These are phyloP conservation scores for Cryptus armator DNA, from an alignment of 2,888 invertebrate genomes.

Conservation along the genomic window DNA sequence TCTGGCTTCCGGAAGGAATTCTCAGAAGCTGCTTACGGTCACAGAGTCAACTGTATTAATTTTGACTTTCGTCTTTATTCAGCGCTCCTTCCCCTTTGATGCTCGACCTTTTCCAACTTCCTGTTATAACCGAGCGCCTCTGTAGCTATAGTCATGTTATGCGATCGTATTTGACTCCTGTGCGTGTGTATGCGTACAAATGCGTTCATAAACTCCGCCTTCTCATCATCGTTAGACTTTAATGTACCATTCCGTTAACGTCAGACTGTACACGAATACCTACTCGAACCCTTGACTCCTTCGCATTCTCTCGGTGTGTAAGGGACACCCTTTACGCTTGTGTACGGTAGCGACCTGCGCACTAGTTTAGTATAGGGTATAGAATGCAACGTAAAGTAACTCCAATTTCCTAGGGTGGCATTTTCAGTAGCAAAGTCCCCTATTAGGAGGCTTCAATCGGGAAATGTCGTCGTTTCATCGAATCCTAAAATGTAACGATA, in stretches of 20 bases:
- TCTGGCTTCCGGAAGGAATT: slow-evolving; percentile 26
- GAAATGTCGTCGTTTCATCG: slow-evolving; percentile 15
- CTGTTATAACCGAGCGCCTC: neutral
- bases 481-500: slow-evolving; percentile 36
- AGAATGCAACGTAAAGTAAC: slow-evolving; percentile 17
- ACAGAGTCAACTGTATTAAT: neutral
- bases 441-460: neutral
- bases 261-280: slow-evolving; percentile 53
- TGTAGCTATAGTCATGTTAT: too few relatives aligned
- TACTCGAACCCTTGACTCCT: slow-evolving; percentile 42
- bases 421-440: slow-evolving; percentile 24
- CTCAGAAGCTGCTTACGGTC: slow-evolving; percentile 11
- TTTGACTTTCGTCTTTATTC: slow-evolving; percentile 27
- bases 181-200: slow-evolving; percentile 29
- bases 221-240: slow-evolving; percentile 47
- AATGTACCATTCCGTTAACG: slow-evolving; percentile 53
- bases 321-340: neutral
- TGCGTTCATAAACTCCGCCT: slow-evolving; percentile 35
- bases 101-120: neutral
- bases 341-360: slow-evolving; percentile 4
- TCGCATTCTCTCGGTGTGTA: neutral
- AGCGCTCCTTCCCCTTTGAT: neutral
- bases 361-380: neutral
- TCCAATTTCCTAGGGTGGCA: slow-evolving; percentile 23
- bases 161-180: too few relatives aligned